Evolutionary conservation across 2,113 vertebrate genomes (phyloP), one percentile per base, ranked within the genome.

Genomic region (Pterocles gutturalis): DNA sequence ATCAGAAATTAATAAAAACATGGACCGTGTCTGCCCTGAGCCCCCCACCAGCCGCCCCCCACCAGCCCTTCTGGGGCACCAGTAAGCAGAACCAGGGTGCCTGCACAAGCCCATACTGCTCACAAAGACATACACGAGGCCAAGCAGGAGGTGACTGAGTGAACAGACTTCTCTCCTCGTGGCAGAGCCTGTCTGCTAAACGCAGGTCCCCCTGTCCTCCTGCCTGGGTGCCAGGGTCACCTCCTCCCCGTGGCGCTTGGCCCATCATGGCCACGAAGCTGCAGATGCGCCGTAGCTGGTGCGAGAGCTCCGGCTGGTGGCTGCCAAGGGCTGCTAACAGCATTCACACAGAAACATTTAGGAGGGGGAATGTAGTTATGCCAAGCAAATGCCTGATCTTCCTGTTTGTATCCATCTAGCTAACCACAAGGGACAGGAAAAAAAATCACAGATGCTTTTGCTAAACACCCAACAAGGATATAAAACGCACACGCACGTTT

Each of bases 231-330:
- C 77, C 46, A 28, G 31, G 45, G 65, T 33, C 65, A 71, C 75
- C 67, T 60, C 78, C 54, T 36, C 10, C 45, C 72, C 0, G 4
- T 3, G 26, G 70, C 11, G 1, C 64, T 62, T 14, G 73, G 53
- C 53, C 60, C 76, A 20, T 3, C 24, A 13, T 2, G 2, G 70
- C 48, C 49, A 33, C 0, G 1, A 53, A 55, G 55, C 77, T 0
- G 62, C 0, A 2, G 71, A 17, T 8, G 49, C 13, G 83, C 45
- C 7, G 5, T 83, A 10, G 6, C 41, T 0, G 15, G 80, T 55
- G 69, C 82, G 20, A 93, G 26, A 95, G 96, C 96, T 83, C 95
- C 77, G 5, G 83, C 96, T 97, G 86, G 83, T 96, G 97, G 96
- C 81, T 86, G 90, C 88, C 6, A 13, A 69, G 76, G 43, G 84